A percentile compares a stretch with the other conserved stretches of the same genome.
Evolutionary conservation across 2,797 vertebrate genomes (phyloP).

Genomic region (Intellagama lesueurii): DNA sequence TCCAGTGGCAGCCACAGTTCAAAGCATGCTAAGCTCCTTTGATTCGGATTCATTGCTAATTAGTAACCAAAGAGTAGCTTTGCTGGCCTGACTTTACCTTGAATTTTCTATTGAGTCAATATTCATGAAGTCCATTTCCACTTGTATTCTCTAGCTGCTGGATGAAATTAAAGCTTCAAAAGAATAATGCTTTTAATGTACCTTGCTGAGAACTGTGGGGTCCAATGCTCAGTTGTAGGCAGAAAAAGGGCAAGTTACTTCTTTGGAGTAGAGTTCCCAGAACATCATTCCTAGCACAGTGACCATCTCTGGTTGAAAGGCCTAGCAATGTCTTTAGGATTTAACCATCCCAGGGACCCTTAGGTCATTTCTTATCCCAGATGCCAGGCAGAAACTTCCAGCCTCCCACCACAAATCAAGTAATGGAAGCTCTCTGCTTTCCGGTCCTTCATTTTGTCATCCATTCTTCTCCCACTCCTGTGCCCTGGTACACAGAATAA

Average conservation of each 20-base stretch:
- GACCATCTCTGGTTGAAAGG: neutral
- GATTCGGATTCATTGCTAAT: constrained; percentile 29
- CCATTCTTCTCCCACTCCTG: too few species aligned
- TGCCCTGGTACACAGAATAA: neutral
- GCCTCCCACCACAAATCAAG: neutral
- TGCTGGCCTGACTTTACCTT: neutral
- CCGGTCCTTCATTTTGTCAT: neutral
- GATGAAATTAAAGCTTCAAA: constrained; percentile 15
- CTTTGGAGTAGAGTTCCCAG: too few species aligned
- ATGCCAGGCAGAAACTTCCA: neutral
- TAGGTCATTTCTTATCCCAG: neutral
- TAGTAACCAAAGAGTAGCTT: constrained; percentile 23
- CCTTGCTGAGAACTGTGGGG: neutral
- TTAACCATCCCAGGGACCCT: neutral
- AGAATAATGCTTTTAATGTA: neutral
- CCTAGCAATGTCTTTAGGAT: neutral
- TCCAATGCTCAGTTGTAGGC: too few species aligned
- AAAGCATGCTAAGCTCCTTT: neutral
- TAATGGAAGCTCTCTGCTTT: neutral
- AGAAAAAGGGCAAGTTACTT: too few species aligned
- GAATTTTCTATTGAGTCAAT: constrained; percentile 24
- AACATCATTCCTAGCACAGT: too few species aligned
- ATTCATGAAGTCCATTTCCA: neutral
- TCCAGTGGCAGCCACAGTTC: constrained; percentile 25
- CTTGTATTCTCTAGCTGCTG: neutral